Evolutionary conservation across 2,797 vertebrate species (phyloP).

Genomic region (Sphenodon punctatus): DNA sequence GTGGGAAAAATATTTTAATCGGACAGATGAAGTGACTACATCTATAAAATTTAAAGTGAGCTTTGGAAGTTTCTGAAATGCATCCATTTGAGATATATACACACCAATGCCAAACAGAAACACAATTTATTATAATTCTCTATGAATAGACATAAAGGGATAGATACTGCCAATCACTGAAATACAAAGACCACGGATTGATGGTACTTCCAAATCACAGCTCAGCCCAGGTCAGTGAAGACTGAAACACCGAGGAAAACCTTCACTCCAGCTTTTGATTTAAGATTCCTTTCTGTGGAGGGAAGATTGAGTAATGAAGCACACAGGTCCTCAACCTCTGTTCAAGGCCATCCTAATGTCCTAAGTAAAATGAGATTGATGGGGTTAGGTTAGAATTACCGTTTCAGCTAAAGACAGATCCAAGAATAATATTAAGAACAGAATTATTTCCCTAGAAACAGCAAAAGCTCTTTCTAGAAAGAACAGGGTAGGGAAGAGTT

Average conservation of each 20-base stretch:
- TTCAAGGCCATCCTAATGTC: background rate
- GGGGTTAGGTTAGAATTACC: rapidly evolving
- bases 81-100: background rate
- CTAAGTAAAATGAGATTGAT: background rate
- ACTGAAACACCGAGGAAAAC: background rate
- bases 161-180: background rate
- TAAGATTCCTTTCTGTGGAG: rapidly evolving
- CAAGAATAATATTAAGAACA: rapidly evolving
- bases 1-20: constrained; percentile 52
- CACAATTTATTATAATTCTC: background rate
- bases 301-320: background rate
- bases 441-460: background rate
- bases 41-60: constrained; percentile 49
- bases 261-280: background rate
- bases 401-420: background rate
- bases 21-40: constrained; percentile 40
- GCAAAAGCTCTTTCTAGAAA: background rate
- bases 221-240: background rate
- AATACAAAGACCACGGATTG: background rate
- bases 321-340: background rate
- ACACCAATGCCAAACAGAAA: background rate
- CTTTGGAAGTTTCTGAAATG: background rate
- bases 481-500: background rate
- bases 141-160: background rate
- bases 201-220: background rate